Percentiles rank a stretch among this genome's conserved stretches.
Conservation (phyloP, 2,888 invertebrate species). For the Lobophora halterata region DNA sequence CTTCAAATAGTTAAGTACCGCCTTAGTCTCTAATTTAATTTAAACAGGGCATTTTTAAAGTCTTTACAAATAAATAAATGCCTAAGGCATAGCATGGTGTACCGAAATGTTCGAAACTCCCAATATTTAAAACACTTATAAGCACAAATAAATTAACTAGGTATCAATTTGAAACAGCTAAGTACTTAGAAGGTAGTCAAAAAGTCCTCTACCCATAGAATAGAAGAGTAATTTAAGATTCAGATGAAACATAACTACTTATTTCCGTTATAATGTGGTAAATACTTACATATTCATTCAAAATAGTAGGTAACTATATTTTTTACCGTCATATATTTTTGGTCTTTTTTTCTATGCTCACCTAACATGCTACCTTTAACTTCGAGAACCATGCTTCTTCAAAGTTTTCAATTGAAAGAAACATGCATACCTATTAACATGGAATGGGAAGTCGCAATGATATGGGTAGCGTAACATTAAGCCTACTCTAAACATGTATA, state of each 20-base stretch:
- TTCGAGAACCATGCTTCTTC: slow-evolving; percentile 25
- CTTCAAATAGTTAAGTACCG: slow-evolving; percentile 11
- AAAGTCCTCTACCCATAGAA: slow-evolving; percentile 12
- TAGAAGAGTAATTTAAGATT: slow-evolving; percentile 16
- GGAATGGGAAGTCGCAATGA: slow-evolving; percentile 31
- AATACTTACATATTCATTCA: slow-evolving; percentile 16
- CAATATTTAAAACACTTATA: slow-evolving; percentile 36
- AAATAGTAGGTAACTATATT: slow-evolving; percentile 8
- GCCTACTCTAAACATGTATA: slow-evolving; percentile 11
- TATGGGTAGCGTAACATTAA: slow-evolving; percentile 24
- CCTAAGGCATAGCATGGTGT: no score
- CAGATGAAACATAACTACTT: slow-evolving; percentile 9
- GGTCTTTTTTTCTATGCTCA: slow-evolving; percentile 30
- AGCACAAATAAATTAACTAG: slow-evolving; percentile 36
- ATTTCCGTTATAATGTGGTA: slow-evolving; percentile 4
- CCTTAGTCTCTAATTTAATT: background rate
- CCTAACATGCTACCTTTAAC: slow-evolving; percentile 44
- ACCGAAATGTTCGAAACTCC: slow-evolving; percentile 38
- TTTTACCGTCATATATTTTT: slow-evolving; percentile 14
- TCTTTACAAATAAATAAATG: background rate
- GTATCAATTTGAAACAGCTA: slow-evolving; percentile 17
- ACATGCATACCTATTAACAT: slow-evolving; percentile 43
- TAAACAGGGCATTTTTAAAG: background rate
- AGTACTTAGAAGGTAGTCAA: no score
- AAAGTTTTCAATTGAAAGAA: slow-evolving; percentile 29